A percentile compares a stretch with the other conserved stretches of the same genome.
These are phyloP conservation scores for Papilio glaucus DNA, from an alignment of 1,140 invertebrate species.

Conservation along the genomic window DNA sequence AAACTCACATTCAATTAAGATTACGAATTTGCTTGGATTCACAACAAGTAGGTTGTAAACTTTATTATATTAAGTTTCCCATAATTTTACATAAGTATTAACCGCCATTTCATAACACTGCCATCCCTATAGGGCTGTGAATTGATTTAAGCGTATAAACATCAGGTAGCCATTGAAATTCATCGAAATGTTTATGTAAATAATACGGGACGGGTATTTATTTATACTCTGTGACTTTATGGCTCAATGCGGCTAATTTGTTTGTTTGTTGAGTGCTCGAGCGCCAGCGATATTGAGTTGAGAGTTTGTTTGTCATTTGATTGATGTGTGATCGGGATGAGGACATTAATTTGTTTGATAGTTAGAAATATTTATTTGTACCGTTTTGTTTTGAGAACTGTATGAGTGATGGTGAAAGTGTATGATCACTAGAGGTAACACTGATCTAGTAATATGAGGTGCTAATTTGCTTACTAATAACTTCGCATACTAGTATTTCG, in stretches of 20 bases:
- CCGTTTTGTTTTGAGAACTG: neutral
- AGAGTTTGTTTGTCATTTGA: neutral
- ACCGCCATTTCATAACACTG: neutral
- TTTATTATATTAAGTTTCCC: too few relatives aligned
- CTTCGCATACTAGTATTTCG: too few relatives aligned
- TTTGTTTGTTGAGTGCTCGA: conserved; percentile 17
- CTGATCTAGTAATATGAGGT: too few relatives aligned
- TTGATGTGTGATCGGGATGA: neutral
- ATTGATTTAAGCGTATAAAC: conserved; percentile 17
- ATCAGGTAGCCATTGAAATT: conserved; percentile 14
- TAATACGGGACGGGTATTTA: conserved; percentile 19
- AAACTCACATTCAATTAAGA: too few relatives aligned
- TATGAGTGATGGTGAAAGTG: too few relatives aligned
- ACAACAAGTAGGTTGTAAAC: too few relatives aligned
- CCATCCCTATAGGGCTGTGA: conserved; percentile 1
- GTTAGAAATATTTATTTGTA: neutral
- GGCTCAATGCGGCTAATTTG: conserved; percentile 23
- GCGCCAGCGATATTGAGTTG: neutral
- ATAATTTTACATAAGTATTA: too few relatives aligned
- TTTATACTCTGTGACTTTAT: conserved; percentile 13
- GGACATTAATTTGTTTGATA: neutral
- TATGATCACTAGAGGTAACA: too few relatives aligned
- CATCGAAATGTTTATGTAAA: conserved; percentile 23
- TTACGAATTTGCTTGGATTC: too few relatives aligned
- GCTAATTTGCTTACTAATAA: too few relatives aligned